These are phyloP conservation scores for Bursaphelenchus mucronatus DNA, from an alignment of 1,140 invertebrate genomes.

Conservation along the genomic window DNA sequence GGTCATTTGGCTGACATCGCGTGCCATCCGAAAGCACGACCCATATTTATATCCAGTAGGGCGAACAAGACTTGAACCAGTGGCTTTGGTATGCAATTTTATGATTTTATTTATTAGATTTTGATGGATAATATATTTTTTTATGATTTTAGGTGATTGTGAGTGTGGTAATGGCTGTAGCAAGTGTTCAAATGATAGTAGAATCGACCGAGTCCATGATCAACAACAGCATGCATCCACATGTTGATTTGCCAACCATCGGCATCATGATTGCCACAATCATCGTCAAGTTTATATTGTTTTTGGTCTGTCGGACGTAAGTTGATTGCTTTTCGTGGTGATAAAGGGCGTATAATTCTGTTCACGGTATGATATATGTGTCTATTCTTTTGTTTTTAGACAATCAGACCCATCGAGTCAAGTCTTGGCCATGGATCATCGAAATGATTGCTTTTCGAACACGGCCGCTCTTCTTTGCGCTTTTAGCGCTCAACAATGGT, in stretches of 20 bases:
- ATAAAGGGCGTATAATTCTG: conserved; percentile 14
- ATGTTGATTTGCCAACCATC: conserved; percentile 54
- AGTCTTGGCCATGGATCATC: conserved; percentile 63
- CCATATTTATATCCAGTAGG: conserved; percentile 64
- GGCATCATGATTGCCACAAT: conserved; percentile 61
- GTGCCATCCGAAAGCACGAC: conserved; percentile 62
- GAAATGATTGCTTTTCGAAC: conserved; percentile 65
- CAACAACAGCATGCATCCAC: conserved; percentile 40
- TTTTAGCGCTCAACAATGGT: conserved; percentile 45
- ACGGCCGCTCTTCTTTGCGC: conserved; percentile 60
- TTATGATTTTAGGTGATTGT: conserved; percentile 49
- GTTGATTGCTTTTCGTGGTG: conserved; percentile 19
- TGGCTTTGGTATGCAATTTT: conserved; percentile 62
- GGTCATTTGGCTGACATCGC: conserved; percentile 63
- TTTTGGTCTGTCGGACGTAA: conserved; percentile 60
- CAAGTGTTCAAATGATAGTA: conserved; percentile 62
- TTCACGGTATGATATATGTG: neutral
- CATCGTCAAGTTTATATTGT: conserved; percentile 61
- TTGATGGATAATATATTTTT: conserved; percentile 10
- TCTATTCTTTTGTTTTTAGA: conserved; percentile 37
- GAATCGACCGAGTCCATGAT: conserved; percentile 61
- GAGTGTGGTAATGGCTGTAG: conserved; percentile 63
- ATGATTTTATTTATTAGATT: neutral
- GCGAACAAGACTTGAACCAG: conserved; percentile 63
- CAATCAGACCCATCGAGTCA: conserved; percentile 52